Base-by-base conservation (phyloP, 2,888 invertebrate species). In the Tethea ocularis region DNA sequence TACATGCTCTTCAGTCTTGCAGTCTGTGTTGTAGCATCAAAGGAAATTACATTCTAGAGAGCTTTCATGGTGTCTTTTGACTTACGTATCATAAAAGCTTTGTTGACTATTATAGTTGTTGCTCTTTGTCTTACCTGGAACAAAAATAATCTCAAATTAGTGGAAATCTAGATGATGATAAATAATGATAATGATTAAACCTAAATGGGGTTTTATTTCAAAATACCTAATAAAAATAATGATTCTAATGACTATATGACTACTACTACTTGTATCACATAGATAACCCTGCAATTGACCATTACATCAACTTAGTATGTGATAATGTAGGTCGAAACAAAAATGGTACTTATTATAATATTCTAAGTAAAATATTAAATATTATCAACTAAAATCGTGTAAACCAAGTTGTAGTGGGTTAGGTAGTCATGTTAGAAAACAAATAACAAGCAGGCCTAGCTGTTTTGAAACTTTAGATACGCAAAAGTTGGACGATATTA, bases 51-150 rank as follows among this genome's bases (percentile, higher is more conserved):
- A 36, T 54, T 36, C 33, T 54, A 33, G 33, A 33, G 33, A 62
- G 54, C 61, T 57, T 60, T 59, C 57, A 61, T 11, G 15, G 29
- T 57, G 22, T 20, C 57, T n/a, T 57, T 51, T 51, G 20, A 51
- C 29, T 51, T 56, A 51, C 24, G 22, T 51, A 15, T n/a, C n/a
- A n/a, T 29, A 22, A 51, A 17, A n/a, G 51, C 10, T 23, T 13
- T 57, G 33, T 26, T 20, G 17, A 51, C 29, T 29, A 51, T 26
- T 13, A 29, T 46, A 4, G 46, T 51, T 51, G 26, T 51, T 56
- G 41, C 10, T 6, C 10, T 20, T 20, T 46, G 13, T 56, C 61
- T 74, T 74, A 74, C 74, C 72, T 74, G 70, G 52, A 74, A 74
- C 72, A 74, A 67, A 60, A 53, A 59, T 57, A 51, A 55, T 51